phyloP scores from a whole-genome alignment of 2,797 vertebrate genomes.

The Phylloscopus collybita region DNA sequence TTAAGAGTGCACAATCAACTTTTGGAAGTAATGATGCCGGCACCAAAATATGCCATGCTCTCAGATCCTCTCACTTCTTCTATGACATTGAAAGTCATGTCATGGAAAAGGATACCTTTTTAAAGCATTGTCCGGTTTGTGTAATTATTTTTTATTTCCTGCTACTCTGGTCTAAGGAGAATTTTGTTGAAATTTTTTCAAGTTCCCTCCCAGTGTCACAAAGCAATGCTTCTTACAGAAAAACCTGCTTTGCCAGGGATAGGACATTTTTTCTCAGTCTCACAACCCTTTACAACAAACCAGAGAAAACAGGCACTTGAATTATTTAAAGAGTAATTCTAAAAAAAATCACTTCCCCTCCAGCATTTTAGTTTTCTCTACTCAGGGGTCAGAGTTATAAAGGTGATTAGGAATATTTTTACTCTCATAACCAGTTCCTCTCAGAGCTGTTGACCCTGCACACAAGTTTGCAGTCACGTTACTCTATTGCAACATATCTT shows the following conservation, averaged over 20 bases:
- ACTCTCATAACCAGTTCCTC: neutral
- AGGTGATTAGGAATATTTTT: neutral
- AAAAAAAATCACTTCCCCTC: neutral
- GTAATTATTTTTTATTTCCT: neutral
- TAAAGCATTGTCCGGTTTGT: too few relatives aligned
- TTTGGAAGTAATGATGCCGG: neutral
- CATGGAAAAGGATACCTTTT: neutral
- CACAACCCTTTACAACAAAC: neutral
- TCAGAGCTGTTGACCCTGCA: neutral
- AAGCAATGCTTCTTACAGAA: neutral
- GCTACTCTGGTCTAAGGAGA: neutral
- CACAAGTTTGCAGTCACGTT: neutral
- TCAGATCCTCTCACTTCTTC: neutral
- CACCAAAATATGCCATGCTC: neutral
- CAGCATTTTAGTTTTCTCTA: neutral
- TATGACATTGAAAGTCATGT: neutral
- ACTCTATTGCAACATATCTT: neutral
- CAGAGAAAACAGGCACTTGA: neutral
- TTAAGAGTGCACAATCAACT: neutral
- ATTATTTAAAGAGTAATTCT: neutral
- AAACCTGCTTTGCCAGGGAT: neutral
- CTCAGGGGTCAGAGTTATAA: neutral
- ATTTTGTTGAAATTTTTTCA: neutral
- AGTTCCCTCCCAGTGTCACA: neutral
- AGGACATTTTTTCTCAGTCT: neutral